phyloP scores from a whole-genome alignment of 2,888 invertebrate genomes.

The Dynastes grantii region DNA sequence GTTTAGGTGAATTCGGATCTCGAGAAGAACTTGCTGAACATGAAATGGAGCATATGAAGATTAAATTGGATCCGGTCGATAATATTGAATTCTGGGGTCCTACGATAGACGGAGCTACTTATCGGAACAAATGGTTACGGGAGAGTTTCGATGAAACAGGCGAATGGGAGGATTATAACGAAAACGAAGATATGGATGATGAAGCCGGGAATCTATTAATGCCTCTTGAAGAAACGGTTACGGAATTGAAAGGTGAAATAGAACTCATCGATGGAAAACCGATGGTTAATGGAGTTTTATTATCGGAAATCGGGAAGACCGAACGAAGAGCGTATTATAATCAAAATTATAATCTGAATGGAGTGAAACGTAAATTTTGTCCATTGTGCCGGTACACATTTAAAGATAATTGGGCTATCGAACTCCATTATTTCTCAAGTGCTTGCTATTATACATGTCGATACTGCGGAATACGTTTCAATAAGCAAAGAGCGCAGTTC shows the following conservation, averaged over 20 bases:
- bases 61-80: conserved; percentile 65
- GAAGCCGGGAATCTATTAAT: conserved; percentile 58
- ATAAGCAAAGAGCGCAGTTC: conserved; percentile 66
- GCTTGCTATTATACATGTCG: conserved; percentile 69
- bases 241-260: conserved; percentile 56
- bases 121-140: conserved; percentile 67
- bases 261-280: conserved; percentile 60
- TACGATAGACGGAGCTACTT: conserved; percentile 60
- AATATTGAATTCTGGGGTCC: conserved; percentile 63
- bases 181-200: conserved; percentile 55
- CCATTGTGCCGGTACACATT: conserved; percentile 68
- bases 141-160: conserved; percentile 52
- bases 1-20: conserved; percentile 63
- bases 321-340: conserved; percentile 65
- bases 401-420: conserved; percentile 70
- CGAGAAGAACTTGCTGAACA: conserved; percentile 65
- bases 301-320: conserved; percentile 67
- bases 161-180: conserved; percentile 54
- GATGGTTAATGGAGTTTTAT: conserved; percentile 64
- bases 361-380: conserved; percentile 66
- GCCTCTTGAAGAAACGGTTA: conserved; percentile 54
- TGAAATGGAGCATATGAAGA: conserved; percentile 66
- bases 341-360: conserved; percentile 66
- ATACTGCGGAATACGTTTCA: conserved; percentile 68
- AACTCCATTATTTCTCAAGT: conserved; percentile 68